Evolutionary conservation across 2,888 invertebrate genomes (phyloP).

Genomic region (Ernsta delagoae): DNA sequence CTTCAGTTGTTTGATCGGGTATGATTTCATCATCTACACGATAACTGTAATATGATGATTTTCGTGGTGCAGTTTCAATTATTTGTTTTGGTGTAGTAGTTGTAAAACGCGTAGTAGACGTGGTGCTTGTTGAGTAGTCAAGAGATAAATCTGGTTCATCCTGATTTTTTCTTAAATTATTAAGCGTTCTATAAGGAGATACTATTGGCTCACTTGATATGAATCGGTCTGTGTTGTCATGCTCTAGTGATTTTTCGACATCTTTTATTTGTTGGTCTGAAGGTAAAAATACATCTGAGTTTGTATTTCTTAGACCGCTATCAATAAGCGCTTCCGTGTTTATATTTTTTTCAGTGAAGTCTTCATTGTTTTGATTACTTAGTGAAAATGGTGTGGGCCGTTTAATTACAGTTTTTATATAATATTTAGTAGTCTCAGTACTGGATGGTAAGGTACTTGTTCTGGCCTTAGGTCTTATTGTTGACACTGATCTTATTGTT

Average conservation of each 20-base stretch:
- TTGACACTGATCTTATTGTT: slow-evolving; percentile 44
- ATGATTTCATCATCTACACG: slow-evolving; percentile 66
- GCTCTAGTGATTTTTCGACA: slow-evolving; percentile 43
- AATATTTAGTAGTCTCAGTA: slow-evolving; percentile 60
- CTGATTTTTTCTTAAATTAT: slow-evolving; percentile 46
- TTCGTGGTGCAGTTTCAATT: slow-evolving; percentile 46
- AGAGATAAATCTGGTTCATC: slow-evolving; percentile 48
- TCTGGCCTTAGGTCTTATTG: slow-evolving; percentile 47
- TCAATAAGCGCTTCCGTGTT: slow-evolving; percentile 58
- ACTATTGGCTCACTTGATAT: slow-evolving; percentile 71
- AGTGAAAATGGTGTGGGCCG: slow-evolving; percentile 60
- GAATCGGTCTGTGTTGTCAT: slow-evolving; percentile 45
- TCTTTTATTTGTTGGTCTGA: slow-evolving; percentile 43
- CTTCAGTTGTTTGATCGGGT: slow-evolving; percentile 73
- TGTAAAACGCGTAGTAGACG: slow-evolving; percentile 50
- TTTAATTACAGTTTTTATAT: slow-evolving; percentile 65
- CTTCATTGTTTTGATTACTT: slow-evolving; percentile 48
- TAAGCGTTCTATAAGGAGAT: slow-evolving; percentile 72
- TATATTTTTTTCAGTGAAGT: slow-evolving; percentile 59
- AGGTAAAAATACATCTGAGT: slow-evolving; percentile 33
- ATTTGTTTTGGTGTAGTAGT: slow-evolving; percentile 48
- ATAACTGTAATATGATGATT: slow-evolving; percentile 72
- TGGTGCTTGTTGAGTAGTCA: slow-evolving; percentile 54
- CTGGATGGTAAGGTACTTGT: slow-evolving; percentile 46
- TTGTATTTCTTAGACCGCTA: slow-evolving; percentile 52